These are phyloP conservation scores for Tigriopus japonicus DNA, from an alignment of 1,140 invertebrate species.

Conservation along the genomic window DNA sequence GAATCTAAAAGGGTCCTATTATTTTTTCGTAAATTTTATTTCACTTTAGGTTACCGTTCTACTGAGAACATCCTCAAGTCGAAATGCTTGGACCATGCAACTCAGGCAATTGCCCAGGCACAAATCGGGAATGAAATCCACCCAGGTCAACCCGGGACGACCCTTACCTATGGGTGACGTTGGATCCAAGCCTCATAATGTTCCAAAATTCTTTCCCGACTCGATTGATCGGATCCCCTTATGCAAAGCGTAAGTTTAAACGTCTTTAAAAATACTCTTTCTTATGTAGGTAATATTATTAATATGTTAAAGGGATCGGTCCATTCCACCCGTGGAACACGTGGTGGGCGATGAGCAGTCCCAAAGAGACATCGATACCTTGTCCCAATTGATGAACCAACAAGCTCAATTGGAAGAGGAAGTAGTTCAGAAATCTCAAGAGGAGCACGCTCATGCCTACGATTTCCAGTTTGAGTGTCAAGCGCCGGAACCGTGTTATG, in stretches of 20 bases:
- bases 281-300: no score
- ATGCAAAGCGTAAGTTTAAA: slow-evolving; percentile 56
- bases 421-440: neutral
- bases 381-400: slow-evolving; percentile 25
- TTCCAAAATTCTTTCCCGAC: slow-evolving; percentile 60
- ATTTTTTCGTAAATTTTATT: neutral
- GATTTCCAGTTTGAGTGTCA: slow-evolving; percentile 39
- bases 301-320: slow-evolving; percentile 50
- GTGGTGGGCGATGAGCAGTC: slow-evolving; percentile 36
- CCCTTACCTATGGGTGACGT: slow-evolving; percentile 54
- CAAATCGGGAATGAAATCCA: slow-evolving; percentile 42
- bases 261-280: no score
- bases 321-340: slow-evolving; percentile 54
- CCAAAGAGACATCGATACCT: slow-evolving; percentile 29
- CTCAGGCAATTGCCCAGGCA: slow-evolving; percentile 57
- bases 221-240: slow-evolving; percentile 53
- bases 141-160: slow-evolving; percentile 50
- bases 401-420: slow-evolving; percentile 23
- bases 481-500: slow-evolving; percentile 58
- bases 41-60: neutral
- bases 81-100: slow-evolving; percentile 85
- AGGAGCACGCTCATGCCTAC: neutral
- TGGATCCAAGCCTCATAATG: slow-evolving; percentile 36
- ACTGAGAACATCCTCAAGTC: slow-evolving; percentile 53
- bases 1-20: slow-evolving; percentile 32